Base-by-base conservation (phyloP, 92 coral and sea anemone species). In the Parazoanthus swiftii region DNA sequence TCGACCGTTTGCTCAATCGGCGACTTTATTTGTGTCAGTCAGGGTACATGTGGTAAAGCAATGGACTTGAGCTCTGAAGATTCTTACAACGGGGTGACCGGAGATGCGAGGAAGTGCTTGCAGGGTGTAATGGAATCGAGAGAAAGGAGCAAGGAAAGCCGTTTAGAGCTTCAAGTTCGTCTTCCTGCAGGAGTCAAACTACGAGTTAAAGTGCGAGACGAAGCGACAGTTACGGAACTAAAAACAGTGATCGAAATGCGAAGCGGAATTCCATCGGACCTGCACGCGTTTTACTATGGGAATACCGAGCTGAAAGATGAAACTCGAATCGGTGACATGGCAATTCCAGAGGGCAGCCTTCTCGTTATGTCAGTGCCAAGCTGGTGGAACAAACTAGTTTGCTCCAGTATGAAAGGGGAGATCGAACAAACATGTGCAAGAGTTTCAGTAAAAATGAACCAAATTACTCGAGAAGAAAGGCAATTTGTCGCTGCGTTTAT, bases 401-500 rank as follows among this genome's bases (percentile, higher is more conserved):
- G 86, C 77, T 68, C 89, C 26, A 82, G 93, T n/a, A 88, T 88
- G 89, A 85, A 88, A 56, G 84, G 91, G 36, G 93, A 91, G 26
- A 89, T 88, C 26, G 91, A 89, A 29, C 93, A 88, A 74, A 91
- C 89, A 20, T 59, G 89, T 44, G 89, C 89, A 21, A 86, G 93
- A 36, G 82, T 91, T 46, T 23, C 86, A 3, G 86, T 91, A 20
- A 91, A 88, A 86, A 91, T 91, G 93, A 91, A 91, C 80, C 93
- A 91, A 59, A 88, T 91, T 21, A 82, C 89, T 44, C 77, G 89
- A 29, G 91, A 88, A 38, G 93, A 88, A 59, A 84, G 93, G 78
- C 91, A 90, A 18, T 91, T 91, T 56, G 91, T 91, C 18, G 93
- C 93, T 4, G 93, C 91, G 3, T 91, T 91, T 76, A 91, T 88